These are phyloP conservation scores for Morbakka virulenta DNA, from an alignment of 30 jellyfish, hydroid and myxozoan species.

Conservation along the genomic window DNA sequence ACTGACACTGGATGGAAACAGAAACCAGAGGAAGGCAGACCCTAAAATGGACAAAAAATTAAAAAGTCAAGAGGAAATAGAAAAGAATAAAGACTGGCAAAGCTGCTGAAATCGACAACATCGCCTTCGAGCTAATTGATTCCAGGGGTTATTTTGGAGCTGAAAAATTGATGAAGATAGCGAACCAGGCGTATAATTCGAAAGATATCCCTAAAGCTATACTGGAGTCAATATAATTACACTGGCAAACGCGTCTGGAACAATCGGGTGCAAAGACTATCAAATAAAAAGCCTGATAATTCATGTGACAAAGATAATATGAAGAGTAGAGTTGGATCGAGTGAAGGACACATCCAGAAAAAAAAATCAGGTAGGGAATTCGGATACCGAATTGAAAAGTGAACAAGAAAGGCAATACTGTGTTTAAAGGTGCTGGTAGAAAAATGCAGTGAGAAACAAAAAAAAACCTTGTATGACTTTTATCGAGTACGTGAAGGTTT, in stretches of 20 bases:
- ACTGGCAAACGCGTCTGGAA: too few relatives aligned
- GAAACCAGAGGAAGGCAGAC: not conserved
- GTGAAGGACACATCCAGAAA: not conserved
- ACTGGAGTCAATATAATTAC: too few relatives aligned
- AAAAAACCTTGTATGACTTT: too few relatives aligned
- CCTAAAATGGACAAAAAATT: not conserved
- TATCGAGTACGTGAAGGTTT: slow-evolving; percentile 2
- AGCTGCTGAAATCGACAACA: slow-evolving; percentile 3
- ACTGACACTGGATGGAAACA: not conserved
- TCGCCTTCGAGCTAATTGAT: not conserved
- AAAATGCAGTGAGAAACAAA: too few relatives aligned
- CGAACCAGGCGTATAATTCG: not conserved
- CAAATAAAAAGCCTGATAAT: not conserved
- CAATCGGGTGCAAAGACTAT: not conserved
- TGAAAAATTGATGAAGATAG: slow-evolving; percentile 1
- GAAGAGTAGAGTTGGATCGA: not conserved
- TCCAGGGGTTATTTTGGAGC: slow-evolving; percentile 9
- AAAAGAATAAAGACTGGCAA: slow-evolving; percentile 4
- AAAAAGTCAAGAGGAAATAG: not conserved
- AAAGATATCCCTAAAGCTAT: not conserved
- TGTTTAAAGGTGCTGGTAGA: too few relatives aligned
- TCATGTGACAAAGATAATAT: not conserved
- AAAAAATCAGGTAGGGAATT: slow-evolving; percentile 2
- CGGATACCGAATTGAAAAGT: too few relatives aligned
- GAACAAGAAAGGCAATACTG: too few relatives aligned